Conservation (phyloP, 2,113 vertebrate genomes). For the Pyrgilauda ruficollis region DNA sequence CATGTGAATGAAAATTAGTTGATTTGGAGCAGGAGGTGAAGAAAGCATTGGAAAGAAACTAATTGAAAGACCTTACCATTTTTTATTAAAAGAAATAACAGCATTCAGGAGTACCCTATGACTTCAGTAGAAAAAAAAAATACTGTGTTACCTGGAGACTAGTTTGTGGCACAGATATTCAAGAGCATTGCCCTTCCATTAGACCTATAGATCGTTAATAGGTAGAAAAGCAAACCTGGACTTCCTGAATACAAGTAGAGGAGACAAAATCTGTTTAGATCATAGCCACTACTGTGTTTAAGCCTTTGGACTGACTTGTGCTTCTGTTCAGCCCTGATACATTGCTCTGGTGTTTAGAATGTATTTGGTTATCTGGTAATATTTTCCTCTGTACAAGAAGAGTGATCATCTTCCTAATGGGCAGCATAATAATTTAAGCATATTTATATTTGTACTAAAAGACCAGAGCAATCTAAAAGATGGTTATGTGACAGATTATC, state of each 20-base stretch:
- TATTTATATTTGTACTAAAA: not conserved
- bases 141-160: accelerated
- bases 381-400: not conserved
- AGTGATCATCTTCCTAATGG: not conserved
- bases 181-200: not conserved
- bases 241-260: not conserved
- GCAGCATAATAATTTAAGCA: not conserved
- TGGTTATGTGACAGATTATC: not conserved
- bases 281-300: not conserved
- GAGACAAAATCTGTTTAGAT: not conserved
- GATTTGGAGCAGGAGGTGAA: not conserved
- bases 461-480: not conserved
- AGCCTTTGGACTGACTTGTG: not conserved
- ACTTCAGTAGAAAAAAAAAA: not conserved
- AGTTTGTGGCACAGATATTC: not conserved
- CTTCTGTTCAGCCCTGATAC: not conserved
- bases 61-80: not conserved
- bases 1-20: not conserved
- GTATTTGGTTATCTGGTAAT: not conserved
- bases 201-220: not conserved
- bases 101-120: not conserved
- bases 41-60: not conserved
- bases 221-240: not conserved
- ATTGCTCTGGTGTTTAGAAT: not conserved
- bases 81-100: not conserved